These are phyloP conservation scores for Chloebia gouldiae DNA, from an alignment of 2,113 vertebrate species.

Conservation along the genomic window DNA sequence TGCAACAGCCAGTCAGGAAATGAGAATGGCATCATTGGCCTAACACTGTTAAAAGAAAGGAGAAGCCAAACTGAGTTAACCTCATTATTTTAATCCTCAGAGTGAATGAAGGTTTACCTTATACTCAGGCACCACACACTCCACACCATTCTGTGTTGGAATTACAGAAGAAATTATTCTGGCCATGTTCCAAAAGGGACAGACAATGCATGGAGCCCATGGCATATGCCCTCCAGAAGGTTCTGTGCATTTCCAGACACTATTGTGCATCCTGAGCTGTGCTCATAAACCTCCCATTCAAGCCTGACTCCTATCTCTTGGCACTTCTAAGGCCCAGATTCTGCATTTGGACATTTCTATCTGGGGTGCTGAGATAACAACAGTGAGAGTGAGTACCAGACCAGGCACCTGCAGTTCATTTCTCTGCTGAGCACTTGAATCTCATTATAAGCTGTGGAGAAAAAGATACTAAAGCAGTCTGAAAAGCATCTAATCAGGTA, in stretches of 20 bases:
- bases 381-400: background rate
- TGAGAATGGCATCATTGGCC: background rate
- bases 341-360: background rate
- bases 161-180: background rate
- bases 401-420: background rate
- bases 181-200: background rate
- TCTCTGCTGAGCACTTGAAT: background rate
- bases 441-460: background rate
- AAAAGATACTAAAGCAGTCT: background rate
- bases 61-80: background rate
- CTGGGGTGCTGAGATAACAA: background rate
- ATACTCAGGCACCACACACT: background rate
- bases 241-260: background rate
- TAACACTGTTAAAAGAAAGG: background rate
- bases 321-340: background rate
- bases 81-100: background rate
- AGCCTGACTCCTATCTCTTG: background rate
- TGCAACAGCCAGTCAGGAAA: background rate
- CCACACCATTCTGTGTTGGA: background rate
- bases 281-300: background rate
- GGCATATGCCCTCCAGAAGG: rapidly evolving
- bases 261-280: background rate
- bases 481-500: background rate
- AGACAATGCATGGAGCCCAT: background rate
- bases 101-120: background rate